A percentile compares a stretch with the other conserved stretches of the same genome.
These are phyloP conservation scores for Bucorvus abyssinicus DNA, from an alignment of 2,797 vertebrate species.

Conservation along the genomic window DNA sequence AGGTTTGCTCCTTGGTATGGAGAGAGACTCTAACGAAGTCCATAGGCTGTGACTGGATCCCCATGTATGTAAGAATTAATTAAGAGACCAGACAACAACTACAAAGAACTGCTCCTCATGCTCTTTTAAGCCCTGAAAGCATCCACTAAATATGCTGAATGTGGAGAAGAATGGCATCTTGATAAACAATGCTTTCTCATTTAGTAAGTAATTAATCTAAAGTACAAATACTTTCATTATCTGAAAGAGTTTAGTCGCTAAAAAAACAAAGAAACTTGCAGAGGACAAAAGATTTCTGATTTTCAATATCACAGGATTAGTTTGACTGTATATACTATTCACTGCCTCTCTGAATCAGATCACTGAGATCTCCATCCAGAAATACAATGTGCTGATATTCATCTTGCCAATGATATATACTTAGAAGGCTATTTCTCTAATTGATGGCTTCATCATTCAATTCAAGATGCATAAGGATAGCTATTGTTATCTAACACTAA, in stretches of 20 bases:
- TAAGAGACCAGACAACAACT: not conserved
- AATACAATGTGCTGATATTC: not conserved
- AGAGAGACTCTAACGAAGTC: not conserved
- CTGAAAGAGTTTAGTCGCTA: not conserved
- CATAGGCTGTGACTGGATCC: not conserved
- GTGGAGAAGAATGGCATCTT: not conserved
- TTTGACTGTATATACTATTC: conserved; percentile 1
- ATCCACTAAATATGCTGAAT: not conserved
- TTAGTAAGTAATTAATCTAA: not conserved
- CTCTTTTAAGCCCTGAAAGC: not conserved
- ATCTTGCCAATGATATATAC: conserved; percentile 22
- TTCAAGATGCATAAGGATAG: conserved; percentile 21
- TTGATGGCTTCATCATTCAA: conserved; percentile 26
- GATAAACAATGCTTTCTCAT: not conserved
- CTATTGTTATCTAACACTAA: conserved; percentile 33
- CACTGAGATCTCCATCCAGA: conserved; percentile 2
- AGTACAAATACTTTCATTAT: not conserved
- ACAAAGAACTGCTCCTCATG: not conserved
- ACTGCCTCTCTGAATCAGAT: conserved; percentile 45
- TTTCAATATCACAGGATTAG: conserved; percentile 36
- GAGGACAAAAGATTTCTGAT: not conserved
- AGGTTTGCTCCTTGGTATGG: not conserved
- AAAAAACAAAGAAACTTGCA: not conserved
- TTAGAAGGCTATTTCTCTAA: conserved; percentile 36
- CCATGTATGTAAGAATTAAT: not conserved